Evolutionary conservation across 1,140 invertebrate genomes (phyloP).

Genomic region (Zaprionus tsacasi): DNA sequence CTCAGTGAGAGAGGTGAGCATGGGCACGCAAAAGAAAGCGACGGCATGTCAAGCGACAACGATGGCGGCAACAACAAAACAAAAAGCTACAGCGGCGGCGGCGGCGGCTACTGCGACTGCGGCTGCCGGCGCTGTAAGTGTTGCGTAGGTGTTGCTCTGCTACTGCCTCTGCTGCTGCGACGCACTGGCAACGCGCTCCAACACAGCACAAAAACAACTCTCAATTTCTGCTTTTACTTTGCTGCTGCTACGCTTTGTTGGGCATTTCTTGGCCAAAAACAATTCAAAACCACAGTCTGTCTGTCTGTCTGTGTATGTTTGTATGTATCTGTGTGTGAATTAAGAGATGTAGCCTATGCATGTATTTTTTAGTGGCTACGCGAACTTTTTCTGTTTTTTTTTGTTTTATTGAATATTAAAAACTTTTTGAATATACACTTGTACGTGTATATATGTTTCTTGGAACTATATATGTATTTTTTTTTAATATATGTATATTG

Average conservation of each 20-base stretch:
- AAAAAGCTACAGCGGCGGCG: constrained; percentile 26
- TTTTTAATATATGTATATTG: constrained; percentile 22
- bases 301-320: constrained; percentile 7
- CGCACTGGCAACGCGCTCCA: constrained; percentile 37
- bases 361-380: constrained; percentile 14
- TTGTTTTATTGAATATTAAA: constrained; percentile 19
- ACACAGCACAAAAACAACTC: constrained; percentile 62
- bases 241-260: constrained; percentile 60
- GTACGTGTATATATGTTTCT: constrained; percentile 14
- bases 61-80: constrained; percentile 21
- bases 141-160: constrained; percentile 66
- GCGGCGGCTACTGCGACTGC: constrained; percentile 18
- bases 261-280: constrained; percentile 56
- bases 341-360: background rate
- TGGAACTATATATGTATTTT: constrained; percentile 11
- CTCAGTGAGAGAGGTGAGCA: constrained; percentile 10
- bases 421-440: constrained; percentile 25
- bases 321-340: constrained; percentile 3
- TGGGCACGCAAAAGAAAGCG: constrained; percentile 63
- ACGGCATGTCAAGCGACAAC: constrained; percentile 55
- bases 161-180: constrained; percentile 4
- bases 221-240: constrained; percentile 78
- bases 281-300: constrained; percentile 12
- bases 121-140: constrained; percentile 31
- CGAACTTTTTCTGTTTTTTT: constrained; percentile 24